Percentiles rank a stretch among this genome's conserved stretches.
phyloP scores from a whole-genome alignment of 2,888 invertebrate species.

The Cantharis rufa region DNA sequence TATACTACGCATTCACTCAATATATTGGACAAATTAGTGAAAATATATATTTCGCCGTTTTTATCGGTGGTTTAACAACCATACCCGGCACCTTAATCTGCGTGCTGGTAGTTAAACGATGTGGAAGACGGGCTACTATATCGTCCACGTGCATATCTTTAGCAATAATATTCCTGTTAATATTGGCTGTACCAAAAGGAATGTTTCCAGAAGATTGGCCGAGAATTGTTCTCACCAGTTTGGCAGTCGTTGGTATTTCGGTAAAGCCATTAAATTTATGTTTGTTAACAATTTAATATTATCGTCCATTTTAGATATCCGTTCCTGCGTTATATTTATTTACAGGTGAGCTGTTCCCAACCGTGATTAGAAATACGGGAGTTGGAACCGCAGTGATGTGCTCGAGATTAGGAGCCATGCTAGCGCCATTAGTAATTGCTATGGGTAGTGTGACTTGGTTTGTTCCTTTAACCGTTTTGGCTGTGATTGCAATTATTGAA shows the following conservation, averaged over 20 bases:
- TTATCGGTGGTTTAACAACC: conserved; percentile 61
- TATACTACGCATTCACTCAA: conserved; percentile 65
- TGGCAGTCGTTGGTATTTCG: conserved; percentile 68
- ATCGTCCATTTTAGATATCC: conserved; percentile 55
- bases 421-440: conserved; percentile 53
- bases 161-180: conserved; percentile 57
- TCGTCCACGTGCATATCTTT: conserved; percentile 57
- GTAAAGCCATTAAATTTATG: conserved; percentile 51
- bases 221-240: conserved; percentile 62
- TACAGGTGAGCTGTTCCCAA: conserved; percentile 79
- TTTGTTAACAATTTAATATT: not conserved
- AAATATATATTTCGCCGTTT: conserved; percentile 62
- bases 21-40: conserved; percentile 61
- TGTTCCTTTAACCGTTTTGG: conserved; percentile 48
- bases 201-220: conserved; percentile 59
- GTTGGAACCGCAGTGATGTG: conserved; percentile 76
- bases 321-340: conserved; percentile 69
- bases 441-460: conserved; percentile 39
- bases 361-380: conserved; percentile 74
- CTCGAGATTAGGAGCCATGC: conserved; percentile 77
- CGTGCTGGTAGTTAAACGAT: conserved; percentile 56
- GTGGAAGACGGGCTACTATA: conserved; percentile 60
- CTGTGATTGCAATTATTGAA: conserved; percentile 43
- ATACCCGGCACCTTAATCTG: conserved; percentile 61
- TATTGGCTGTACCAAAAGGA: conserved; percentile 58